Base-by-base conservation (phyloP, 1,140 invertebrate genomes). In the Pissodes strobi region DNA sequence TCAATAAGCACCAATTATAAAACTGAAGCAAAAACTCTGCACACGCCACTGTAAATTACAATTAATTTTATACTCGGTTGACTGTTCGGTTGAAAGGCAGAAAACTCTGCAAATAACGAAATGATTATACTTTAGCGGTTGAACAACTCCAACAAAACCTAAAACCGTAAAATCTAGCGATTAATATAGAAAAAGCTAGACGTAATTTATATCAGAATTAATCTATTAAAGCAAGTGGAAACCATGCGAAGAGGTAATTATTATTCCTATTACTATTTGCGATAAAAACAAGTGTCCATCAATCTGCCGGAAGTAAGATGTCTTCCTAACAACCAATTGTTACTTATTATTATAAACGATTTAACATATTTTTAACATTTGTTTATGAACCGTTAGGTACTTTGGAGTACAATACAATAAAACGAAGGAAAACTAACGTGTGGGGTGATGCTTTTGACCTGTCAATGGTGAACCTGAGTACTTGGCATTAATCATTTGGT, bases 251-350 rank as follows among this genome's bases (percentile, higher is more conserved):
- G 13, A 45, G 37, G 55, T 57, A 57, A 57, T 57, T 57, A 45
- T 55, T 39, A 37, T 45, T 45, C 13, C 25, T 46, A 25, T 57
- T 27, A 17, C 22, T 38, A 10, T 37, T 9, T 21, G 19, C 13
- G 45, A n/a, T 60, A 49, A 49, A 49, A 49, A 49, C 18, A 21
- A 49, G 27, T 45, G 13, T 22, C 43, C 30, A 38, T 49, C 57
- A 60, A 49, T 41, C 22, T 60, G 57, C 57, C 57, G 57, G 57
- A 60, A 60, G 57, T 60, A 49, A 49, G 27, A 49, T 18, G 45
- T 60, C 43, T 60, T 37, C 23, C 21, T 60, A 60, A 60, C 57
- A 60, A 49, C 57, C 57, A 49, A 60, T 60, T 60, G 57, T 60
- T 57, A 43, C 27, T 23, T 60, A 22, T 22, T 60, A 60, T 49